Evolutionary conservation across 2,888 invertebrate species (phyloP).

Genomic region (Drosophila vallismaia): DNA sequence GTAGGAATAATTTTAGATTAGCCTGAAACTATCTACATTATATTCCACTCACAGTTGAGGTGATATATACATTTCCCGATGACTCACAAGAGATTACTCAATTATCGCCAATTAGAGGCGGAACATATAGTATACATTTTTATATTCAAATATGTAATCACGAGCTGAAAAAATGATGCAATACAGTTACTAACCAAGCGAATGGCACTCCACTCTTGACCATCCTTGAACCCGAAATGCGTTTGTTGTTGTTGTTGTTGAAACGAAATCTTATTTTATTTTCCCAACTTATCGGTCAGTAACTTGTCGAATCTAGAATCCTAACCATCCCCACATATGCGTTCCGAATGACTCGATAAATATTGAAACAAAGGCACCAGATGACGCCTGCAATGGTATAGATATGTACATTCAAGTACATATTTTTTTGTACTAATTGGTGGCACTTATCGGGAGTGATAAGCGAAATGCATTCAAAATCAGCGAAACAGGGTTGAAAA

Average conservation of each 20-base stretch:
- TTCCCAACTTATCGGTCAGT: constrained; percentile 37
- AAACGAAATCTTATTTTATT: constrained; percentile 18
- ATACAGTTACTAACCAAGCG: background rate
- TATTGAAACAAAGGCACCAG: constrained; percentile 48
- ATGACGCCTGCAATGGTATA: constrained; percentile 31
- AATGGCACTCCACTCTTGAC: constrained; percentile 6
- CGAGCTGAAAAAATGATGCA: constrained; percentile 27
- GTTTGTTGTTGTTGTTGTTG: constrained; percentile 4
- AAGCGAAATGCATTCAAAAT: constrained; percentile 50
- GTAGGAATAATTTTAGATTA: background rate
- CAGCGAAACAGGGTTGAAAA: constrained; percentile 5
- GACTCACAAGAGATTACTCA: constrained; percentile 37
- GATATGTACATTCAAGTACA: background rate
- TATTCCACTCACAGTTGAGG: constrained; percentile 3
- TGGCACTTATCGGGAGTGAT: constrained; percentile 44
- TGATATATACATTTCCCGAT: constrained; percentile 22
- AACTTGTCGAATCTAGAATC: constrained; percentile 19
- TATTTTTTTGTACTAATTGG: constrained; percentile 22
- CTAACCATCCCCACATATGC: constrained; percentile 10
- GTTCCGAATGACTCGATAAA: constrained; percentile 29
- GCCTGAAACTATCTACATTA: constrained; percentile 1
- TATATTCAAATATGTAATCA: constrained; percentile 23
- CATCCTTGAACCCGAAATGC: constrained; percentile 30
- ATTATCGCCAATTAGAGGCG: constrained; percentile 36
- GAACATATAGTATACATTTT: background rate